A percentile compares a stretch with the other conserved stretches of the same genome.
Evolutionary conservation across 2,797 vertebrate genomes (phyloP).

Genomic region (Periparus ater): DNA sequence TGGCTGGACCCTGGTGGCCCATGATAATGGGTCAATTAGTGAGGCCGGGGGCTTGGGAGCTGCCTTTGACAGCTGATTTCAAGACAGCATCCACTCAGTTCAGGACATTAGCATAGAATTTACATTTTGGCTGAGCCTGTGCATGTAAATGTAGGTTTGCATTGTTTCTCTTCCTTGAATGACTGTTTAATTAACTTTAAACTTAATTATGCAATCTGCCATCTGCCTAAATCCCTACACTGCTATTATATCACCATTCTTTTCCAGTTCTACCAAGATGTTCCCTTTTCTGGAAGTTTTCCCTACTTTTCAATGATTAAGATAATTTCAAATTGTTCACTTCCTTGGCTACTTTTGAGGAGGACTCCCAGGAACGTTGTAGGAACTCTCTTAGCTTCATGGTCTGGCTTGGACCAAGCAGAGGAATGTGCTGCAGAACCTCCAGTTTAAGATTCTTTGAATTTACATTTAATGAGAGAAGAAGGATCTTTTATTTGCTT

Average conservation of each 20-base stretch:
- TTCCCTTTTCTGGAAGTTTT: not conserved
- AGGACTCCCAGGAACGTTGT: not conserved
- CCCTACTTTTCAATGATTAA: not conserved
- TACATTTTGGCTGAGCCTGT: not conserved
- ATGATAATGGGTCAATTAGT: not conserved
- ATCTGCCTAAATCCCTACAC: slow-evolving; percentile 41
- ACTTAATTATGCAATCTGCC: slow-evolving; percentile 41
- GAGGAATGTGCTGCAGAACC: not conserved
- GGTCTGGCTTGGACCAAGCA: not conserved
- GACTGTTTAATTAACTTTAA: slow-evolving; percentile 62
- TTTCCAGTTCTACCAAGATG: not conserved
- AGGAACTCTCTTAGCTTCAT: not conserved
- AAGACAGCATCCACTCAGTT: not conserved
- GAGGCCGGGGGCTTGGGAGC: not conserved
- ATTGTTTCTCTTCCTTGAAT: slow-evolving; percentile 48
- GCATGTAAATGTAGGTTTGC: slow-evolving; percentile 29
- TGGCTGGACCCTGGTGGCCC: not conserved
- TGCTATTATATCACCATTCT: not conserved
- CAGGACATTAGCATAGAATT: slow-evolving; percentile 24
- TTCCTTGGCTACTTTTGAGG: not conserved
- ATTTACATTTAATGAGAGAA: not conserved
- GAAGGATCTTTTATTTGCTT: not conserved
- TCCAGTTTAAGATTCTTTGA: not conserved
- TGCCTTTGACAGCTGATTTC: slow-evolving; percentile 15
- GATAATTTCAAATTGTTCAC: not conserved